Base-by-base conservation (phyloP, 2,797 vertebrate species). In the Botia almorhae region DNA sequence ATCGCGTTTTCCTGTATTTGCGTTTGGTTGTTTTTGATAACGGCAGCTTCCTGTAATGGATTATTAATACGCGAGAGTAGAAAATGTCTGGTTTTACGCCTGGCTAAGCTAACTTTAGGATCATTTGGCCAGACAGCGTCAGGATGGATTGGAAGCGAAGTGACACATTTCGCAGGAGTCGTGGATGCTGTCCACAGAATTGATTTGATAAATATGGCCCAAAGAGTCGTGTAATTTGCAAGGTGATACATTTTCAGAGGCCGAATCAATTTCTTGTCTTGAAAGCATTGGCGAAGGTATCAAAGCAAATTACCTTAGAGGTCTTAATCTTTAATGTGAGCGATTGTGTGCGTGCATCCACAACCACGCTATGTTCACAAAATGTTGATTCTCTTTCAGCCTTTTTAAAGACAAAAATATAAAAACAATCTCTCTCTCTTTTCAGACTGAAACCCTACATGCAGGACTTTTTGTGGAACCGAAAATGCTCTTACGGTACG, bases 121-220 rank as follows among this genome's bases (percentile, higher is more conserved):
- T 86, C 50, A 88, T 77, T 85, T 69, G 69, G 76, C 74, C 69
- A 83, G 81, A 58, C 78, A 50, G 75, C 74, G 85, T 85, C 84
- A 84, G 63, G 75, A 85, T 84, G 82, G 78, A 82, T 89, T 76
- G 85, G 65, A 79, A 33, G 76, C 72, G 60, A 70, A 60, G 65
- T 76, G 84, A 77, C 86, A 81, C 36, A 73, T 82, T 76, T 83
- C 58, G 64, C 53, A 81, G 75, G 67, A 80, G 39, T 78, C 78
- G 76, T 63, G 68, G 74, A 83, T 85, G 55, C 74, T 87, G 82
- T 90, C 85, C 84, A 71, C 69, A 83, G 79, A 87, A 87, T 83
- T 82, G 78, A 86, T 80, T 90, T 81, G 76, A 84, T 89, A 89
- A 86, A 87, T 85, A 83, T 84, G 85, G 81, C 85, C 83, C 85